phyloP scores from a whole-genome alignment of 2,113 vertebrate genomes.

The Galbula dea region DNA sequence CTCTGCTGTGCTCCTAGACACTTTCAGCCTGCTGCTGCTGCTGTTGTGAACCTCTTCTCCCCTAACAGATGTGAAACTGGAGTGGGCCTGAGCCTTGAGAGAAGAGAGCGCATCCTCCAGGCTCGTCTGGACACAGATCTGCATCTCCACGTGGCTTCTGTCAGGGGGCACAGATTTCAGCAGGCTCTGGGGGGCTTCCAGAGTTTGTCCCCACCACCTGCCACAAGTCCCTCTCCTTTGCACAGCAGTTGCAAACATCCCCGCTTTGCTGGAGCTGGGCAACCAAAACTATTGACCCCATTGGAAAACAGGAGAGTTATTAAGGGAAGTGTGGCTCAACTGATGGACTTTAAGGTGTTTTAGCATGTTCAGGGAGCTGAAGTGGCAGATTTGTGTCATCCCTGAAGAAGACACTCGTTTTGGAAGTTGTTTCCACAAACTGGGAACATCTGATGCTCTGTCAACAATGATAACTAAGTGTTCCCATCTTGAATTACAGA shows the following conservation, averaged over 20 bases:
- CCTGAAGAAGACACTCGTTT: not conserved
- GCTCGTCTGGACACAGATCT: not conserved
- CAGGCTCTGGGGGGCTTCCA: not conserved
- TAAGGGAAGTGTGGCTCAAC: not conserved
- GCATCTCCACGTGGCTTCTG: not conserved
- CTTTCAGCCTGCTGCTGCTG: not conserved
- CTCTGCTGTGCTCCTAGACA: not conserved
- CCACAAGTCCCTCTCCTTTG: not conserved
- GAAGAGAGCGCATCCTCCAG: rapidly evolving
- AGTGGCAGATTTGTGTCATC: not conserved
- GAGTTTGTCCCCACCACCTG: not conserved
- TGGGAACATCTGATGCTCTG: not conserved
- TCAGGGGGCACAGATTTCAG: no score
- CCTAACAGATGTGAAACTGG: not conserved
- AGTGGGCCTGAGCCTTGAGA: not conserved
- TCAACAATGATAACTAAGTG: not conserved
- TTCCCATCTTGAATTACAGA: not conserved
- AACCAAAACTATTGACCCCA: not conserved
- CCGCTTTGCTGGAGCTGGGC: not conserved
- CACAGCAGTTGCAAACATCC: no score
- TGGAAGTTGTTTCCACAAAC: not conserved
- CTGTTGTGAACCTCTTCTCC: not conserved
- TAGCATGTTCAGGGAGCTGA: not conserved
- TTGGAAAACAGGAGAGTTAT: not conserved
- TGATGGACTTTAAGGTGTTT: rapidly evolving